Base-by-base conservation (phyloP, 2,113 vertebrate species). In the Elephantulus edwardii region DNA sequence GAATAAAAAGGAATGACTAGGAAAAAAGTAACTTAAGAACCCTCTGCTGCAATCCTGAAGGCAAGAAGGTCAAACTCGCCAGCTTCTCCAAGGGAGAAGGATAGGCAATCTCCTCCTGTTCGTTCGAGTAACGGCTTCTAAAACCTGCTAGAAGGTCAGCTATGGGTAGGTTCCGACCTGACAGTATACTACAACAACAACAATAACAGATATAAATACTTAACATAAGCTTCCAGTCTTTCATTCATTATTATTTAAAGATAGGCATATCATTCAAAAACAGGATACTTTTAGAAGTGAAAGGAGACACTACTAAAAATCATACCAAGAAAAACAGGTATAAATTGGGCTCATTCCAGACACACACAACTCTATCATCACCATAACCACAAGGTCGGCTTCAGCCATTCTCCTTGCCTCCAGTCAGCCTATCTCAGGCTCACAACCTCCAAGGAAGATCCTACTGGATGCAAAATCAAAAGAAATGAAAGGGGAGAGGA, bases 151-250 rank as follows among this genome's bases (percentile, higher is more conserved):
- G n/a, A n/a, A n/a, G n/a, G n/a, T n/a, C n/a, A n/a, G n/a, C n/a
- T n/a, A n/a, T n/a, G n/a, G n/a, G n/a, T n/a, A n/a, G n/a, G n/a
- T n/a, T n/a, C n/a, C n/a, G n/a, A n/a, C n/a, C n/a, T n/a, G n/a
- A n/a, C n/a, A n/a, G n/a, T n/a, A n/a, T n/a, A n/a, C n/a, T n/a
- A n/a, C n/a, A n/a, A n/a, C n/a, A n/a, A n/a, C n/a, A n/a, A n/a
- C n/a, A n/a, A n/a, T n/a, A n/a, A n/a, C n/a, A n/a, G 24, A 70
- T 50, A 77, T 26, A 76, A 91, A 66, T 52, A 86, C 84, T 84
- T 89, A 64, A 93, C 9, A 10, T 40, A 84, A 66, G 38, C 38
- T 91, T 88, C 16, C 33, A 81, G 72, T 86, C 48, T 86, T 75
- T 70, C 87, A 68, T 38, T 54, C 72, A 35, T 33, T 78, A 8